These are phyloP conservation scores for Heloderma charlesbogerti DNA, from an alignment of 2,113 vertebrate species.

Conservation along the genomic window DNA sequence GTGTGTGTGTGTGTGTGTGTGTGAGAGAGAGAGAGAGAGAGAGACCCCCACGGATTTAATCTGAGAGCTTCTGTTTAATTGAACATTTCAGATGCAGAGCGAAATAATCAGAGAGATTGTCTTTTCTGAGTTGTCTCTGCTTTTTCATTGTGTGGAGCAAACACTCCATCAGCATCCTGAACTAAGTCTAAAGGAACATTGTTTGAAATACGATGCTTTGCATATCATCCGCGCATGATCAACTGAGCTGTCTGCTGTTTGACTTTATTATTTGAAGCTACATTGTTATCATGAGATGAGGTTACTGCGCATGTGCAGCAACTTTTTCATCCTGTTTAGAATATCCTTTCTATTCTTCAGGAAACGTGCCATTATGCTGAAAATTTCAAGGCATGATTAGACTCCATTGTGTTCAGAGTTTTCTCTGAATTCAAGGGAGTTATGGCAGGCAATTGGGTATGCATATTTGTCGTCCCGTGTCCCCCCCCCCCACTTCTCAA, in stretches of 20 bases:
- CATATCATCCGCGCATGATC: conserved; percentile 18
- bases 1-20: neutral
- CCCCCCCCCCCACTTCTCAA: neutral
- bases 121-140: neutral
- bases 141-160: neutral
- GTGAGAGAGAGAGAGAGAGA: no score
- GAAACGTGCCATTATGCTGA: conserved; percentile 43
- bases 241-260: conserved; percentile 49
- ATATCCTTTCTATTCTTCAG: conserved; percentile 59
- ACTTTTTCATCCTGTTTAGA: conserved; percentile 35
- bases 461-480: conserved; percentile 29
- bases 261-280: conserved; percentile 60
- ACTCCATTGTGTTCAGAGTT: conserved; percentile 39
- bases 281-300: conserved; percentile 49
- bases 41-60: conserved; percentile 40
- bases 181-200: conserved; percentile 30
- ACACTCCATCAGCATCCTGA: neutral
- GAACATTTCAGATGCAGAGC: conserved; percentile 15
- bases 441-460: conserved; percentile 53
- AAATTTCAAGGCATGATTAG: conserved; percentile 53
- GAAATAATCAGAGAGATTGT: conserved; percentile 5
- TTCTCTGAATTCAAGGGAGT: conserved; percentile 45
- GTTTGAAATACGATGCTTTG: conserved; percentile 36
- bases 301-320: conserved; percentile 52
- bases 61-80: conserved; percentile 35